Evolutionary conservation across 2,888 invertebrate species (phyloP).

Genomic region (Fabriciana adippe): DNA sequence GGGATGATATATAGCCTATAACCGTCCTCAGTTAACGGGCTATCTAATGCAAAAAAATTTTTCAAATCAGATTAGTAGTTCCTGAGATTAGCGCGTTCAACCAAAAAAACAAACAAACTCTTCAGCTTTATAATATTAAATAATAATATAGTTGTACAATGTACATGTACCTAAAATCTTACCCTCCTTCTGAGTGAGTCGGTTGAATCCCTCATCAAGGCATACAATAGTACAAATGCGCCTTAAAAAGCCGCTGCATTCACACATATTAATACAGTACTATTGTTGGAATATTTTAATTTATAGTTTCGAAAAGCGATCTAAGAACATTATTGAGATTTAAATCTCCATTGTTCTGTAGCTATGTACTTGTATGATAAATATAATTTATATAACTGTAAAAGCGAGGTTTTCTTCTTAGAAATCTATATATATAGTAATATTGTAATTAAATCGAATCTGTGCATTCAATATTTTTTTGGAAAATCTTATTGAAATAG

Average conservation of each 20-base stretch:
- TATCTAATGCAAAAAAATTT: too few relatives aligned
- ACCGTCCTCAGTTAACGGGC: too few relatives aligned
- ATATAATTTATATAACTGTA: slow-evolving; percentile 13
- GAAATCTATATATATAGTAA: background rate
- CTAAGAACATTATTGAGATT: slow-evolving; percentile 26
- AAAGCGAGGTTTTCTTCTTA: background rate
- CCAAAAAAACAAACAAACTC: too few relatives aligned
- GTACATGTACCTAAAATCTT: too few relatives aligned
- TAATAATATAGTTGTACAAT: too few relatives aligned
- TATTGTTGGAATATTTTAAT: slow-evolving; percentile 29
- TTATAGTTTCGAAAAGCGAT: slow-evolving; percentile 24
- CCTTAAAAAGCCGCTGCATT: slow-evolving; percentile 22
- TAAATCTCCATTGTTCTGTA: slow-evolving; percentile 31
- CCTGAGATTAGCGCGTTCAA: too few relatives aligned
- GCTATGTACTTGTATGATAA: background rate
- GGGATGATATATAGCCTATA: too few relatives aligned
- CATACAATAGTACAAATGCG: slow-evolving; percentile 8
- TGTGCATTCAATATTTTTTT: too few relatives aligned
- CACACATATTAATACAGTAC: slow-evolving; percentile 19
- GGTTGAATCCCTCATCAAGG: slow-evolving; percentile 10
- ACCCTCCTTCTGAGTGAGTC: background rate
- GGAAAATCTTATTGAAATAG: too few relatives aligned
- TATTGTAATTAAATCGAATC: too few relatives aligned
- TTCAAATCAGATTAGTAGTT: too few relatives aligned
- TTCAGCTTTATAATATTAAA: too few relatives aligned